Evolutionary conservation across 2,113 vertebrate genomes (phyloP), one percentile per base, ranked within the genome.

Genomic region (Choloepus hoffmanni): DNA sequence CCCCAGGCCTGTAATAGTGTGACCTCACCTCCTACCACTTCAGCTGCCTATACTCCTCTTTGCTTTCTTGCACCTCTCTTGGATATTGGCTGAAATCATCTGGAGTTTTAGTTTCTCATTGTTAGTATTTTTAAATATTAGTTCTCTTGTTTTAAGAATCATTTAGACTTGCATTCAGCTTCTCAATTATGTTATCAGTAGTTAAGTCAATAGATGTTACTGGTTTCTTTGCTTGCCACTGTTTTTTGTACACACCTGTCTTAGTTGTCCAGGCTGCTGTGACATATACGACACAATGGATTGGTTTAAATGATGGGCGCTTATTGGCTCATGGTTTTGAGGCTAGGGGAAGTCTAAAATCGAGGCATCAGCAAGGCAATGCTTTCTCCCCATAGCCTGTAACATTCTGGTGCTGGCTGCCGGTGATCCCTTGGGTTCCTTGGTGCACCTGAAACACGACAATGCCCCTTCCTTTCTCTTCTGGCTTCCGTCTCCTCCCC

Each of bases 111-210:
- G 36, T 50, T 88, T 92, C 40, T 10, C 10, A n/a, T 24, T 36
- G 26, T 40, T 70, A 45, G 30, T 73, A 62, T 70, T 95, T 89
- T 89, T 18, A 95, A 85, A 60, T 70, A 45, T 62, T 40, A 30
- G 50, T 60, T 62, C 62, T 70, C 15, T 60, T 40, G 73, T 76
- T 70, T 40, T 74, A 74, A 85, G 84, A 83, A 53, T 96, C 55
- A 36, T 85, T 67, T 92, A 60, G 78, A 93, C 82, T 90, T 58
- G 2, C 60, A 63, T 72, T 74, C 81, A 89, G 24, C 19, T 72
- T 87, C 24, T 84, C 45, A 63, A 3, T 88, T 50, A 76, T 30
- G 21, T 63, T 65, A 18, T 48, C 24, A 0, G 11, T 48, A 68
- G 78, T 92, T 83, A 74, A 86, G 53, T 50, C 68, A 65, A 7